Evolutionary conservation across 2,888 invertebrate genomes (phyloP).

Genomic region (Caenorhabditis japonica): DNA sequence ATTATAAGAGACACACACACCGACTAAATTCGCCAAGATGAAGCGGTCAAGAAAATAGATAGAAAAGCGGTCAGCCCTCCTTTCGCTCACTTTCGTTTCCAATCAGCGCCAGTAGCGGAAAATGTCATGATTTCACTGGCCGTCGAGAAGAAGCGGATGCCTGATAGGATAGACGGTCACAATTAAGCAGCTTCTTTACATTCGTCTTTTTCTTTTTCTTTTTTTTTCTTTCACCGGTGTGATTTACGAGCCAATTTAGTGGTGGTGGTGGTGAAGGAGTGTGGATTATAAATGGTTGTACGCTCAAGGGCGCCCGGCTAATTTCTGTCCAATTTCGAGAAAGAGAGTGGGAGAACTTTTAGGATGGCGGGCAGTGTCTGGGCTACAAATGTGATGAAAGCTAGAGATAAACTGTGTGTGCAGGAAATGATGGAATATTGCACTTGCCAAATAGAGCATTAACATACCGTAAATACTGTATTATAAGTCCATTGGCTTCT

Average conservation of each 20-base stretch:
- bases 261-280: slow-evolving; percentile 5
- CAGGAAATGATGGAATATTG: no score
- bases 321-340: no score
- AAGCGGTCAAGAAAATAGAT: slow-evolving; percentile 3
- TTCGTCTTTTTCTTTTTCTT: slow-evolving; percentile 12
- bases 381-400: no score
- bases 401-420: no score
- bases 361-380: slow-evolving; percentile 33
- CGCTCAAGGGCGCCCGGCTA: no score
- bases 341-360: slow-evolving; percentile 33
- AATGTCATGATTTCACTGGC: background rate
- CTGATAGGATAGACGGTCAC: slow-evolving; percentile 39
- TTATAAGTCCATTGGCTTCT: no score
- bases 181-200: slow-evolving; percentile 21
- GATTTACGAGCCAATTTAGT: slow-evolving; percentile 44
- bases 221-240: slow-evolving; percentile 26
- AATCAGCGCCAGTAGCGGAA: slow-evolving; percentile 34
- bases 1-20: slow-evolving; percentile 36
- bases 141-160: slow-evolving; percentile 5
- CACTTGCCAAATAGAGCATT: no score
- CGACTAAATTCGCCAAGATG: slow-evolving; percentile 13
- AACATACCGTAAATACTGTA: no score
- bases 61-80: slow-evolving; percentile 22
- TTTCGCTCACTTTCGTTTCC: slow-evolving; percentile 2
- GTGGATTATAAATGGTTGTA: slow-evolving; percentile 22